Base-by-base conservation (phyloP, 1,140 invertebrate genomes). In the Sycophila sp. region DNA sequence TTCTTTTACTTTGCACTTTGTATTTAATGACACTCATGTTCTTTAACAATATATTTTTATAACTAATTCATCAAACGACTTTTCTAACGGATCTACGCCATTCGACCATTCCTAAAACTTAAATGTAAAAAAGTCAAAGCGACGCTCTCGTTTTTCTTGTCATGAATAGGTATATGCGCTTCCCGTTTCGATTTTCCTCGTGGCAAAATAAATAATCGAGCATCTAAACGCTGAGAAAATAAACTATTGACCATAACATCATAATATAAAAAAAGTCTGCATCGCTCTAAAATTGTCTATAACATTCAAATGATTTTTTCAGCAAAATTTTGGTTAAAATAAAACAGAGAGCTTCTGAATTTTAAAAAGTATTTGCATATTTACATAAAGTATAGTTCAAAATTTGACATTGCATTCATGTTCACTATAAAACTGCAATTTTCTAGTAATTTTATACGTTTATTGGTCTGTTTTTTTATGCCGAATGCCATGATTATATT, bases 1-100 rank as follows among this genome's bases (percentile, higher is more conserved):
- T n/a, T n/a, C n/a, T 80, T 79, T 76, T 65, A 80, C 73, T 77
- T 80, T 83, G 77, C 80, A 81, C 78, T 80, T 79, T 77, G 72
- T 80, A 76, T 77, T 77, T 76, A 76, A 77, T 77, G 75, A 75
- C 75, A 73, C 72, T 72, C 55, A 72, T 74, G n/a, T 71, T 76
- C 59, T 74, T 81, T 71, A 75, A 76, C 67, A 70, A 73, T 76
- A 75, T 49, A 53, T 60, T 66, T n/a, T 71, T 56, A 56, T 56
- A 36, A 56, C 69, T 75, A 75, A 72, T 78, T 58, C 60, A 62
- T 68, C 40, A 69, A 76, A 75, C 67, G 72, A 75, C 53, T 59
- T 49, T 63, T 64, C 38, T 72, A 64, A 75, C 60, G 58, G 73
- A 72, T 77, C 63, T 73, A 71, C 60, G 62, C 40, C 55, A 75